Conservation (phyloP, 2,113 vertebrate species). For the Callithrix jacchus region DNA sequence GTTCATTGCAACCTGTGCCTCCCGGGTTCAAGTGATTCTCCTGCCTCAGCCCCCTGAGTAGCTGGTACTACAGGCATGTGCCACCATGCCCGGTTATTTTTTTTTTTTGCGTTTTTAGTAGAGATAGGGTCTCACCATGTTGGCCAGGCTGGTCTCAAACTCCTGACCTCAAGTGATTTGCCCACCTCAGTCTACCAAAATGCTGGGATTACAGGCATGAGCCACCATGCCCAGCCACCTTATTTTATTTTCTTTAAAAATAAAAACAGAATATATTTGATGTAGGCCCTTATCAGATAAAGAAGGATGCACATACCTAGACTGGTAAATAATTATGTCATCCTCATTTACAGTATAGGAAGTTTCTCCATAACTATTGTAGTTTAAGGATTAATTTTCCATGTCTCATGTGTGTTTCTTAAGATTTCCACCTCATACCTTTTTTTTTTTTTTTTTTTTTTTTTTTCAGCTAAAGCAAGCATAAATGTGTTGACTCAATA, state of each 20-base stretch:
- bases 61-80: no score
- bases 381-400: not conserved
- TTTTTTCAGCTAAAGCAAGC: not conserved
- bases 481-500: not conserved
- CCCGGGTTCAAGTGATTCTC: no score
- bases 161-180: no score
- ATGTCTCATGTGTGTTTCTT: not conserved
- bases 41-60: no score
- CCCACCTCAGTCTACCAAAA: no score
- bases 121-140: no score
- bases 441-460: not conserved
- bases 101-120: no score
- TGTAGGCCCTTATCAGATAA: constrained; percentile 11
- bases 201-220: no score
- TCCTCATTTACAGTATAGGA: not conserved
- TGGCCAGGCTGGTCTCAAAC: no score
- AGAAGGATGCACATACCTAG: not conserved
- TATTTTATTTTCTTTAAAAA: constrained; percentile 12
- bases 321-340: not conserved
- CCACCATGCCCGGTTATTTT: no score
- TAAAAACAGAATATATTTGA: not conserved
- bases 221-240: not conserved
- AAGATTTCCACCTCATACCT: not conserved
- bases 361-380: not conserved
- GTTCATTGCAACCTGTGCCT: no score